Evolutionary conservation across 2,888 invertebrate species (phyloP).

Genomic region (Corythucha ciliata): DNA sequence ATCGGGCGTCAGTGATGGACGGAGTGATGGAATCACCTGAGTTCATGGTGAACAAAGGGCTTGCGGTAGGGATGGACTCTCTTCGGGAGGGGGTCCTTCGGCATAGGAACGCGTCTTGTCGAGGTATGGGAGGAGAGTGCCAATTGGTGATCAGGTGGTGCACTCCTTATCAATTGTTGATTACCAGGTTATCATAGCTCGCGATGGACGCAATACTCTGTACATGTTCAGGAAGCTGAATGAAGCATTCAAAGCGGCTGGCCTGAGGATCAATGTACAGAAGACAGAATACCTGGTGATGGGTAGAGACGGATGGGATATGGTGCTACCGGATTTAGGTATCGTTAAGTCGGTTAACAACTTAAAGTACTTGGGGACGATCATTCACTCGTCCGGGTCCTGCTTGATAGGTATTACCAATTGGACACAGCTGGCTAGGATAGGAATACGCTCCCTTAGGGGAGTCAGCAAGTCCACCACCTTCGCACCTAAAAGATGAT

Average conservation of each 20-base stretch:
- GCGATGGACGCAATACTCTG: too few relatives aligned
- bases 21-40: too few relatives aligned
- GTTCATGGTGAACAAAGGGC: too few relatives aligned
- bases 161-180: too few relatives aligned
- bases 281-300: slow-evolving; percentile 8
- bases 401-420: background rate
- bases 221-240: background rate
- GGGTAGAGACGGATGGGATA: background rate
- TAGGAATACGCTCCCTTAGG: background rate
- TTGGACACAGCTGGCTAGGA: background rate
- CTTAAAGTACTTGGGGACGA: background rate
- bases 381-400: background rate
- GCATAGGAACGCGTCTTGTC: too few relatives aligned
- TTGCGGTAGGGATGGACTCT: too few relatives aligned
- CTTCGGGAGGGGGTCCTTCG: too few relatives aligned
- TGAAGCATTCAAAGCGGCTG: background rate
- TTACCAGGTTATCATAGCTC: too few relatives aligned
- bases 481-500: background rate
- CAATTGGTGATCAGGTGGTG: too few relatives aligned
- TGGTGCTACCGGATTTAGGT: background rate
- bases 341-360: background rate
- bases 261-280: background rate
- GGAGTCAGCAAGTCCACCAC: background rate
- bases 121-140: too few relatives aligned
- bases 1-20: too few relatives aligned